Conservation (phyloP, 1,140 invertebrate genomes). For the honey bee (Apis mellifera) region Amel_HAv3.1 CM009938.2:9762501-9763000, state of each 20-base stretch:
- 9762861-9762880: constrained; percentile 45
- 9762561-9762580: not conserved
- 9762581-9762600: no score
- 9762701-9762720: not conserved
- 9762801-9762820: constrained; percentile 41
- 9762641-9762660: not conserved
- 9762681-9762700: not conserved
- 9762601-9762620: not conserved
- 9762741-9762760: not conserved
- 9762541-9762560: not conserved
- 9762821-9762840: constrained; percentile 20
- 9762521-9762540: not conserved
- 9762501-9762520: not conserved
- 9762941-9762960: constrained; percentile 3
- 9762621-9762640: not conserved
- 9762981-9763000: not conserved
- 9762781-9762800: constrained; percentile 41
- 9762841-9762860: constrained; percentile 46
- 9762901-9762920: not conserved
- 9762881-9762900: not conserved
- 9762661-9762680: not conserved
- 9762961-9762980: not conserved
- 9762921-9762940: constrained; percentile 21
- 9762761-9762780: constrained; percentile 48
- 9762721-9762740: not conserved